Evolutionary conservation across 2,888 invertebrate genomes (phyloP), one percentile per base, ranked within the genome.

Genomic region (Syritta pipiens): DNA sequence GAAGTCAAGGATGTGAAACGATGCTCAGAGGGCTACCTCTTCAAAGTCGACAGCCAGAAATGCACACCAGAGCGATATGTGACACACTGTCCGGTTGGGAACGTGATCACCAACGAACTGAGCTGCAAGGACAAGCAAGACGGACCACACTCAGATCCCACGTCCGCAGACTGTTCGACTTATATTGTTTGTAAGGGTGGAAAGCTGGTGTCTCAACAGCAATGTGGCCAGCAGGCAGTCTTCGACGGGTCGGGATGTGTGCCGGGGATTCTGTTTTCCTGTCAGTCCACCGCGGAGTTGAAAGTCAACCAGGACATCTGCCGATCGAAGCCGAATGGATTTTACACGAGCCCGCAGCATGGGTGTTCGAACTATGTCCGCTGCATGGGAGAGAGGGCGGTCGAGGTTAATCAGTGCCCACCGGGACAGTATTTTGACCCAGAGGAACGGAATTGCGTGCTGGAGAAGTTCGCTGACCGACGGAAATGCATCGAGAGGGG

Each of bases 311-410:
- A 81, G 9, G 84, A 85, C 53, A 69, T 89, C 46, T 91, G 91
- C 84, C 87, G 89, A 79, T 89, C 90, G 0, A 88, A 90, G 81
- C 89, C 90, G 1, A 90, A 91, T 84, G 92, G 92, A 10, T 90
- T 90, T 35, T 84, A 86, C 53, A 82, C 83, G 1, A 86, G 87
- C 72, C 85, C 86, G 4, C 83, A 83, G 5, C 82, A 84, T 28
- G 85, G 85, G 3, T 89, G 89, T 76, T 81, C 83, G 0, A 84
- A 83, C 6, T 89, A 87, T 81, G 85, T 86, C 14, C 84, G 85
- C 20, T 89, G 89, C 72, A 76, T 82, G 62, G 81, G 81, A 14
- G 86, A 85, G 5, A 68, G 83, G 17, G 83, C 83, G 3, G 83
- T 85, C 7, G 83, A 84, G 72, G 81, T 83, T 1, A 84, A 83